A percentile compares a stretch with the other conserved stretches of the same genome.
phyloP scores from a whole-genome alignment of 2,797 vertebrate species.

The Decapterus maruadsi region DNA sequence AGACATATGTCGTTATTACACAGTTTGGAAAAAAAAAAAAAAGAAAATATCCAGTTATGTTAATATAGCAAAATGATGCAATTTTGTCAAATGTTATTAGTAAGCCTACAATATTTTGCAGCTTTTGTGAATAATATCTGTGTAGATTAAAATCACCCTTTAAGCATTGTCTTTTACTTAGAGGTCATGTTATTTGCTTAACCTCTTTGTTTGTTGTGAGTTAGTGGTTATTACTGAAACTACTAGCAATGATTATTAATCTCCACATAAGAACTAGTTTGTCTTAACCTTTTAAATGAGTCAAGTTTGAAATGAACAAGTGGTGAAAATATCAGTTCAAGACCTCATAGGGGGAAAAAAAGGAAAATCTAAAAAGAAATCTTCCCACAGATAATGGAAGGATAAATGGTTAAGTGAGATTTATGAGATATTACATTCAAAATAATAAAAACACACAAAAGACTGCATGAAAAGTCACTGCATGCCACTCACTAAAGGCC shows the following conservation, averaged over 20 bases:
- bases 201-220: neutral
- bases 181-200: too few relatives aligned
- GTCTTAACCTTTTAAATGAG: neutral
- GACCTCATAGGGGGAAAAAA: neutral
- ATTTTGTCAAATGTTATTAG: too few relatives aligned
- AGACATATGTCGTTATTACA: too few relatives aligned
- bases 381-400: neutral
- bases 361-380: neutral
- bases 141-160: neutral
- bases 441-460: conserved; percentile 12
- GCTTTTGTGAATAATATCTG: too few relatives aligned
- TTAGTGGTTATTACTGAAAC: neutral
- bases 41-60: too few relatives aligned
- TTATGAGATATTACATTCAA: conserved; percentile 17
- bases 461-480: too few relatives aligned
- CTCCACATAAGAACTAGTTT: neutral
- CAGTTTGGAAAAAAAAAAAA: too few relatives aligned
- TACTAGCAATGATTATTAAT: neutral
- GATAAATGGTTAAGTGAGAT: conserved; percentile 10
- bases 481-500: neutral
- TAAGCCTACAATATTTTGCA: too few relatives aligned
- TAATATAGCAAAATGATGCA: neutral
- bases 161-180: neutral
- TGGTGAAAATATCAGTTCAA: neutral
- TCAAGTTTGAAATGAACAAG: neutral